A percentile compares a stretch with the other conserved stretches of the same genome.
These are phyloP conservation scores for Antitype chi DNA, from an alignment of 2,888 invertebrate species.

Conservation along the genomic window DNA sequence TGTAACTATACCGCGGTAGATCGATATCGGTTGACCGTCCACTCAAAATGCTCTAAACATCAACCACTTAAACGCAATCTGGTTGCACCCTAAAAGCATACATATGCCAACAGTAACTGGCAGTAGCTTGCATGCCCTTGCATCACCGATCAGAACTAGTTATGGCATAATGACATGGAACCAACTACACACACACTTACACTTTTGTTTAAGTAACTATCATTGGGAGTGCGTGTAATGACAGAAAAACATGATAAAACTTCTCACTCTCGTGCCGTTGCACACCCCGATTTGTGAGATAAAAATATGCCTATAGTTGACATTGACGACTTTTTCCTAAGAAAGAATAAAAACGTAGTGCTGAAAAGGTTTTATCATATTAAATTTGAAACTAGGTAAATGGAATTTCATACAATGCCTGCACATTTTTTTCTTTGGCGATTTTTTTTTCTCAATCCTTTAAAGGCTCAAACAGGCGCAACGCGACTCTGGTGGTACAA, in stretches of 20 bases:
- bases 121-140: neutral
- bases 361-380: neutral
- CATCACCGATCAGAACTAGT: neutral
- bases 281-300: neutral
- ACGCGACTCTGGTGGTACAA: too few relatives aligned
- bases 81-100: neutral
- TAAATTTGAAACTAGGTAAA: neutral
- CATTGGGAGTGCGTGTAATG: neutral
- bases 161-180: neutral
- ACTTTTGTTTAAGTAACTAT: neutral
- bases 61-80: neutral
- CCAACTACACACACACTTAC: neutral
- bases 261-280: neutral
- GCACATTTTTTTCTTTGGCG: too few relatives aligned
- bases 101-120: neutral
- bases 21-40: too few relatives aligned
- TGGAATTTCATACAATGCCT: neutral
- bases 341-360: neutral
- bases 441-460: too few relatives aligned
- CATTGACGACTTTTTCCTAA: neutral
- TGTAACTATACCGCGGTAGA: neutral
- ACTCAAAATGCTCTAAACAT: neutral
- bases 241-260: neutral
- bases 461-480: too few relatives aligned
- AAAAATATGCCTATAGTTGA: neutral